Base-by-base conservation (phyloP, 2,888 invertebrate species). In the Idaea dimidiata region DNA sequence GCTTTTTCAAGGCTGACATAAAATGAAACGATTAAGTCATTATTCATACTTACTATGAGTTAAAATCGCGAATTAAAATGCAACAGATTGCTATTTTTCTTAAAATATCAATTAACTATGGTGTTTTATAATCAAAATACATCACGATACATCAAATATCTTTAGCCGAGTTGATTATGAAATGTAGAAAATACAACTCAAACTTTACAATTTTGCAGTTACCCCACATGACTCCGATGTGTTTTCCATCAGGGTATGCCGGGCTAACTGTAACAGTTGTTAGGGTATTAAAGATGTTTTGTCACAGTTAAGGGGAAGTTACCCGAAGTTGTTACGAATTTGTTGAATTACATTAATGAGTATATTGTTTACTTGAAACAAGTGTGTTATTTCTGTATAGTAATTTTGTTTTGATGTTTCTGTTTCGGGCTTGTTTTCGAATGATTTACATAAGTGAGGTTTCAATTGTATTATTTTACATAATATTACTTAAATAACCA, bases 321-420 rank as follows among this genome's bases (percentile, higher is more conserved):
- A 58, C 70, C 66, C 64, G 57, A 67, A 66, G 65, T 67, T 69
- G 67, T 69, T 66, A 58, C 59, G 55, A 66, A 71, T 67, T 69
- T 69, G 66, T 68, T 70, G 66, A 68, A 70, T 66, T 67, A 66
- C 66, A 68, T 67, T 68, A 69, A 71, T 67, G 69, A 67, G 66
- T 69, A 58, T 71, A 67, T 66, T 68, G 64, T 66, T 62, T 62
- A 62, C 64, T 64, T 64, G 32, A 61, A 55, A 62, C 59, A 61
- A 65, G 62, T 66, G 63, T 62, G 68, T 68, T 64, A 64, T 65
- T 59, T 58, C 43, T 43, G 53, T 31, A 43, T 32, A 62, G 65
- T 68, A 66, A 65, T 67, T 65, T 62, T 32, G 31, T 18, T 63
- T 54, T 33, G 14, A 53, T 32, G 63, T 64, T 66, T 66, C 61